Percentiles rank a stretch among this genome's conserved stretches.
These are phyloP conservation scores for Colletes latitarsis DNA, from an alignment of 1,140 invertebrate genomes.

Conservation along the genomic window DNA sequence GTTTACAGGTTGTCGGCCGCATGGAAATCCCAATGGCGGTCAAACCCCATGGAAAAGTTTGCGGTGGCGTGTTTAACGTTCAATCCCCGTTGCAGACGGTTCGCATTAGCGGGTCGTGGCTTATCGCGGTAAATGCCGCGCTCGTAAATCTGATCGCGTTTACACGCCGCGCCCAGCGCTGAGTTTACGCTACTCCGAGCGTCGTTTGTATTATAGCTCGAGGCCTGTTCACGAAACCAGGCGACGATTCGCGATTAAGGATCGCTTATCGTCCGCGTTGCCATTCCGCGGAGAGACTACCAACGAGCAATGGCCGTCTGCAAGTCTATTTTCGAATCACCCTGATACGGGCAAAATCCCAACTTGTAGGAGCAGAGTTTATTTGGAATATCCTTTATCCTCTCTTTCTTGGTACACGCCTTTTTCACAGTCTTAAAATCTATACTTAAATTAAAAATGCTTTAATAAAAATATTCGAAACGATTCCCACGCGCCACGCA, in stretches of 20 bases:
- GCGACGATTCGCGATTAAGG: slow-evolving; percentile 30
- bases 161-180: slow-evolving; percentile 41
- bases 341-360: too few relatives aligned
- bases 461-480: too few relatives aligned
- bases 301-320: background rate
- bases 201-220: slow-evolving; percentile 19
- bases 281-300: background rate
- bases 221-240: background rate
- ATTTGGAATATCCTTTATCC: too few relatives aligned
- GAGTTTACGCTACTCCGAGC: slow-evolving; percentile 39
- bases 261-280: slow-evolving; percentile 21
- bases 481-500: too few relatives aligned
- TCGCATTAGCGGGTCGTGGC: slow-evolving; percentile 51
- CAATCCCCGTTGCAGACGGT: slow-evolving; percentile 13
- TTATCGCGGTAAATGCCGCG: slow-evolving; percentile 51
- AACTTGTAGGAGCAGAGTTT: too few relatives aligned
- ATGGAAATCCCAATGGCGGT: background rate
- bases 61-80: slow-evolving; percentile 26
- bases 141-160: slow-evolving; percentile 60
- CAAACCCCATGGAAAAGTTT: slow-evolving; percentile 16
- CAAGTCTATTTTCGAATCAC: too few relatives aligned
- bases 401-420: too few relatives aligned
- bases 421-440: too few relatives aligned
- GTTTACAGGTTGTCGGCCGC: too few relatives aligned
- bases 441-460: too few relatives aligned